Conservation (phyloP, 2,797 vertebrate genomes). For the Propithecus deckenii region DNA sequence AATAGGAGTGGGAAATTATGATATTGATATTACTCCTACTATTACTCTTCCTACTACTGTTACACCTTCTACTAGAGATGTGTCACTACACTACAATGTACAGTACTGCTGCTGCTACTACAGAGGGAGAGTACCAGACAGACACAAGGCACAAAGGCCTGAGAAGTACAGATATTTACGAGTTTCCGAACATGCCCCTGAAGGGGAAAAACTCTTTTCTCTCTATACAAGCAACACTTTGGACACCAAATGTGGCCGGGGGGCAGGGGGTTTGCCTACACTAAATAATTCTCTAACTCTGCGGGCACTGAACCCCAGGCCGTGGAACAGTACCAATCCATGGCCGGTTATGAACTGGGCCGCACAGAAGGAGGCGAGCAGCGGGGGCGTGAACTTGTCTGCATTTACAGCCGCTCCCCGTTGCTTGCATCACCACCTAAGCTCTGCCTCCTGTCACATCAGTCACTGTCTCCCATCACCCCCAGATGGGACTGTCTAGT, state of each 20-base stretch:
- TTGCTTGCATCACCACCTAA: too few species aligned
- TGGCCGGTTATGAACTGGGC: too few species aligned
- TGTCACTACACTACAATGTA: too few species aligned
- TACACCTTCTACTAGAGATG: not conserved
- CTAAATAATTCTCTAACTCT: not conserved
- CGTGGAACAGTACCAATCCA: too few species aligned
- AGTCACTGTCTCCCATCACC: too few species aligned
- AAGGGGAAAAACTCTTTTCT: not conserved
- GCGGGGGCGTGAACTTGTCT: too few species aligned
- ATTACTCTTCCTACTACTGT: not conserved
- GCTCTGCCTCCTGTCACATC: too few species aligned
- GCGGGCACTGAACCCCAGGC: too few species aligned
- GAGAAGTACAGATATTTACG: not conserved
- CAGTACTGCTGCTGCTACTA: too few species aligned
- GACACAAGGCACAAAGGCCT: not conserved
- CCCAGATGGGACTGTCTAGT: too few species aligned
- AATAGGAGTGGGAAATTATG: not conserved
- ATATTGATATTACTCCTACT: not conserved
- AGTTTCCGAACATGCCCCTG: not conserved
- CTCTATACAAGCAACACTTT: not conserved
- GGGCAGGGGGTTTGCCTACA: not conserved
- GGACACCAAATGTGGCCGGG: not conserved
- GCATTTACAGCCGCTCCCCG: too few species aligned
- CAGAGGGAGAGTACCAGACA: fast-evolving
- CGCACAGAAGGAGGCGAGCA: too few species aligned